Evolutionary conservation across 2,888 invertebrate species (phyloP).

Genomic region (Mesorhabditis spiculigera): DNA sequence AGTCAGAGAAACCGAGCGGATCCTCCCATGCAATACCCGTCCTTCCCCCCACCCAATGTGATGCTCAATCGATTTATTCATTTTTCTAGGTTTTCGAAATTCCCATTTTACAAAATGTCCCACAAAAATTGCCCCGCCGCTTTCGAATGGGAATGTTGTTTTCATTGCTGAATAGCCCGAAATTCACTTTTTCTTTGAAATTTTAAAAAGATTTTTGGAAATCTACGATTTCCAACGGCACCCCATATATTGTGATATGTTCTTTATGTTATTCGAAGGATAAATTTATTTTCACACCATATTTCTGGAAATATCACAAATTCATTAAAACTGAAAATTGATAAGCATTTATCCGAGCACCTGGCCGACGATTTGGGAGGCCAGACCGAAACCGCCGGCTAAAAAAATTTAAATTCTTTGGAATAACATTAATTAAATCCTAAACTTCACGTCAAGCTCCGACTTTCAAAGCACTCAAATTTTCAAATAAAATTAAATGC

Average conservation of each 20-base stretch:
- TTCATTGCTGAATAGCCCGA: not conserved
- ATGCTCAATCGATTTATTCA: not conserved
- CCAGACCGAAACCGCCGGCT: not conserved
- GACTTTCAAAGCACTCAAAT: not conserved
- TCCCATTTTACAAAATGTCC: not conserved
- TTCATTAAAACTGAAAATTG: not conserved
- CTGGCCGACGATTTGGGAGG: not conserved
- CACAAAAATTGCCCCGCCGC: not conserved
- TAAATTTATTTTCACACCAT: not conserved
- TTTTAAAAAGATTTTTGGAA: not conserved
- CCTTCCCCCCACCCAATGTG: not conserved
- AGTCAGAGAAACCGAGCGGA: too few species aligned
- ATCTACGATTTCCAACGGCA: not conserved
- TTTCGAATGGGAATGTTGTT: not conserved
- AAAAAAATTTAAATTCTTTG: too few species aligned
- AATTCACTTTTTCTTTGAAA: not conserved
- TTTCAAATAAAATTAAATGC: too few species aligned
- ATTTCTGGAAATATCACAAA: not conserved
- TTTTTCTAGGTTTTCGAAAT: not conserved
- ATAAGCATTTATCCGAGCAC: not conserved
- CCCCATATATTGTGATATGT: not conserved
- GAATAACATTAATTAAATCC: too few species aligned
- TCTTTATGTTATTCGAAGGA: too few species aligned
- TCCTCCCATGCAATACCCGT: not conserved
- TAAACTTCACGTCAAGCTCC: not conserved